phyloP scores from a whole-genome alignment of 2,113 vertebrate species.

The Talpa occidentalis region DNA sequence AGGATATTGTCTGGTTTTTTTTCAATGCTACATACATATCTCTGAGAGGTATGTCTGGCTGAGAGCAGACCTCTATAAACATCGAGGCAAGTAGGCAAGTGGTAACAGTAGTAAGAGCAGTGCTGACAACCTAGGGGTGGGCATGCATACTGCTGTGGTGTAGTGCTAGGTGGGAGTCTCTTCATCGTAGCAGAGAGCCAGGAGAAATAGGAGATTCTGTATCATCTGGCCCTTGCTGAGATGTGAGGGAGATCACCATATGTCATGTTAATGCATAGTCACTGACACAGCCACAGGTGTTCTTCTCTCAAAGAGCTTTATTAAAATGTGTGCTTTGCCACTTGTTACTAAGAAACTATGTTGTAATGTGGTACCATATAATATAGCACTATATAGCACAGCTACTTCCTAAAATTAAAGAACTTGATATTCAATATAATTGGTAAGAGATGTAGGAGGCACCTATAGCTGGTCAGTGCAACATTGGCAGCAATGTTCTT shows the following conservation, averaged over 20 bases:
- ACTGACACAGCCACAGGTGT: not conserved
- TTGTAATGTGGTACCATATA: not conserved
- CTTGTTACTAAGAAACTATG: not conserved
- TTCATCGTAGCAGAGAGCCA: accelerated
- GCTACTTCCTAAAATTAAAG: not conserved
- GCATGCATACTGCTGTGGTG: accelerated
- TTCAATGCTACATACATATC: not conserved
- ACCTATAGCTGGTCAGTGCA: not conserved
- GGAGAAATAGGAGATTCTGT: not conserved
- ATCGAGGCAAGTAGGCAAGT: not conserved
- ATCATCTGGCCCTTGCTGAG: not conserved
- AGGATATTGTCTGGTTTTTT: not conserved
- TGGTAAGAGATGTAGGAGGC: not conserved
- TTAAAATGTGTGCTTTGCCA: not conserved
- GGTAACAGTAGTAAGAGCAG: too few relatives aligned
- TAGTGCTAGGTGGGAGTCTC: accelerated
- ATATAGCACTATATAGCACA: not conserved
- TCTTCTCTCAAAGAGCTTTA: not conserved
- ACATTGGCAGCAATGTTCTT: not conserved
- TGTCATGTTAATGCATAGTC: not conserved
- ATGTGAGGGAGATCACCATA: not conserved
- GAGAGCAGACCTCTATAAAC: not conserved
- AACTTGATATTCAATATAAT: not conserved
- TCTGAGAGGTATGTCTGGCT: not conserved
- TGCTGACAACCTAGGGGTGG: too few relatives aligned